phyloP scores from a whole-genome alignment of 2,797 vertebrate species.

The Limnodromus scolopaceus region DNA sequence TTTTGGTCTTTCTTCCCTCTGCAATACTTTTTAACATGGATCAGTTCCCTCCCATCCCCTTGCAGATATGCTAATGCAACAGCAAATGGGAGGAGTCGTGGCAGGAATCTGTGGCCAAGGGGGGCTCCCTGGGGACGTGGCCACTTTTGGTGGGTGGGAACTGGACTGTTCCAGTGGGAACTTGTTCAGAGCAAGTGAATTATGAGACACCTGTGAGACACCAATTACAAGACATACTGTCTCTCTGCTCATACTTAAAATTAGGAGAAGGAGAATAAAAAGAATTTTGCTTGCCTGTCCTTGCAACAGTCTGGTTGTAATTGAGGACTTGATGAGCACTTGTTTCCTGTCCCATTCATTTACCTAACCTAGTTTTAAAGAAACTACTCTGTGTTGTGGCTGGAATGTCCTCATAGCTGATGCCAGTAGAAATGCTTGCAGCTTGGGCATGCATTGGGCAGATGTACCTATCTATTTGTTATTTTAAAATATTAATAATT shows the following conservation, averaged over 20 bases:
- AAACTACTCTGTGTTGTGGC: neutral
- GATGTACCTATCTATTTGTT: neutral
- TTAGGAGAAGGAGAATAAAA: neutral
- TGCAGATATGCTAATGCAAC: accelerated
- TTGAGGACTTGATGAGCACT: neutral
- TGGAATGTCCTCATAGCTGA: neutral
- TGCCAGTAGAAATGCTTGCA: neutral
- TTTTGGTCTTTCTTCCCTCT: neutral
- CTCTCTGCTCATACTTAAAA: neutral
- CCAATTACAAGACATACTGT: neutral
- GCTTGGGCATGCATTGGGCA: neutral
- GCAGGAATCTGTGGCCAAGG: neutral
- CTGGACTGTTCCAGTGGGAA: too few species aligned
- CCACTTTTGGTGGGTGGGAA: neutral
- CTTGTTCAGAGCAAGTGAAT: neutral
- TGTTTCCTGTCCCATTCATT: neutral
- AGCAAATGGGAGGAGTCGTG: neutral
- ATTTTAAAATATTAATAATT: neutral
- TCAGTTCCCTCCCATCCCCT: neutral
- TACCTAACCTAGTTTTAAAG: neutral
- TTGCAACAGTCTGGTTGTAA: neutral
- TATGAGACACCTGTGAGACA: neutral
- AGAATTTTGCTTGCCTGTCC: neutral
- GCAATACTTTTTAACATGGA: neutral
- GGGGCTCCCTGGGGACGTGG: accelerated